phyloP scores from a whole-genome alignment of 2,888 invertebrate species.

The Lamellibrachia columna region DNA sequence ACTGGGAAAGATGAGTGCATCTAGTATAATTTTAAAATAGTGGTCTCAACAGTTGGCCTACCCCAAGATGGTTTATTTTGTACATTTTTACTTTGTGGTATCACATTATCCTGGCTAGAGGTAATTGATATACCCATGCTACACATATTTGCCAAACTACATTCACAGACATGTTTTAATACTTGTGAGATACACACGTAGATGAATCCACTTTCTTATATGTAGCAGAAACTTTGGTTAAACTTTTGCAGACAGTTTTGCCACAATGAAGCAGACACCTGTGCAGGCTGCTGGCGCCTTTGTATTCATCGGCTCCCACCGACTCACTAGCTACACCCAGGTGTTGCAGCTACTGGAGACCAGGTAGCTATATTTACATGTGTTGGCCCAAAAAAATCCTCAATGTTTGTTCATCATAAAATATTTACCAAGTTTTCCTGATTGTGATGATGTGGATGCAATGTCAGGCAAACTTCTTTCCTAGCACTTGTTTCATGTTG shows the following conservation, averaged over 20 bases:
- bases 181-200: not conserved
- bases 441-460: too few relatives aligned
- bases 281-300: conserved; percentile 21
- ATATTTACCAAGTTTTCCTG: not conserved
- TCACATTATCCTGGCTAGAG: not conserved
- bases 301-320: conserved; percentile 43
- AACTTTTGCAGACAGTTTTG: not conserved
- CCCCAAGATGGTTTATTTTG: not conserved
- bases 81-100: not conserved
- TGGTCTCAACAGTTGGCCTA: not conserved
- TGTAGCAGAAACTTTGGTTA: not conserved
- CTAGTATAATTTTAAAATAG: not conserved
- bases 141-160: not conserved
- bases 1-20: not conserved
- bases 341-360: conserved; percentile 46
- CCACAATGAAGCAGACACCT: not conserved
- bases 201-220: not conserved
- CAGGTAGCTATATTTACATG: conserved; percentile 35
- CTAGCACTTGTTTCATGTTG: too few relatives aligned
- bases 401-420: not conserved
- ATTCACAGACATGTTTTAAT: not conserved
- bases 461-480: too few relatives aligned
- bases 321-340: conserved; percentile 39
- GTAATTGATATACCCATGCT: not conserved
- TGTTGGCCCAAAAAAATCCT: not conserved